phyloP scores from a whole-genome alignment of 2,797 vertebrate genomes.

The Crypturellus tataupa region DNA sequence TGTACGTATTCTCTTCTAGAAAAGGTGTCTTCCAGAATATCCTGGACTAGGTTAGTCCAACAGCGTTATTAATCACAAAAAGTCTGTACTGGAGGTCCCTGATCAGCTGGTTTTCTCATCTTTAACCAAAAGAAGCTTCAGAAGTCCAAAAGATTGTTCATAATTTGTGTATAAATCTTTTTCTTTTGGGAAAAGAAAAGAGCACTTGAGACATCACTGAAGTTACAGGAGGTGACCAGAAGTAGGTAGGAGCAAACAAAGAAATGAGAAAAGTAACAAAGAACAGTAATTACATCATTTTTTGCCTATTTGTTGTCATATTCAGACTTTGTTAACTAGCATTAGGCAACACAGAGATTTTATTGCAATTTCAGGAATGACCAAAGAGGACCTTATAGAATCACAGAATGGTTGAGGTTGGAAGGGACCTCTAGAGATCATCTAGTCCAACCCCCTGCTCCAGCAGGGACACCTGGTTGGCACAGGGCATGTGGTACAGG shows the following conservation, averaged over 20 bases:
- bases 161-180: background rate
- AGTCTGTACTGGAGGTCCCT: background rate
- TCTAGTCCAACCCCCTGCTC: no score
- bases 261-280: background rate
- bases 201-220: background rate
- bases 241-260: background rate
- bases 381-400: background rate
- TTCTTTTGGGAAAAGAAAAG: background rate
- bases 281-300: background rate
- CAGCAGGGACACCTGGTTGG: no score
- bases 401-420: no score
- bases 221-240: background rate
- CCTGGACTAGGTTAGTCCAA: background rate
- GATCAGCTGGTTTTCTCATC: background rate
- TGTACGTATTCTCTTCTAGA: background rate
- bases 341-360: background rate
- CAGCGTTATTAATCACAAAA: background rate
- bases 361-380: background rate
- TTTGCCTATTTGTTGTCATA: background rate
- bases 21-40: background rate
- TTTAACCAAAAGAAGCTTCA: background rate
- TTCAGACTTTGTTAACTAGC: background rate
- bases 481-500: no score
- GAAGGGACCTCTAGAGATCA: no score
- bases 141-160: accelerated